Conservation (phyloP, 2,888 invertebrate species). For the Aplocera efformata region DNA sequence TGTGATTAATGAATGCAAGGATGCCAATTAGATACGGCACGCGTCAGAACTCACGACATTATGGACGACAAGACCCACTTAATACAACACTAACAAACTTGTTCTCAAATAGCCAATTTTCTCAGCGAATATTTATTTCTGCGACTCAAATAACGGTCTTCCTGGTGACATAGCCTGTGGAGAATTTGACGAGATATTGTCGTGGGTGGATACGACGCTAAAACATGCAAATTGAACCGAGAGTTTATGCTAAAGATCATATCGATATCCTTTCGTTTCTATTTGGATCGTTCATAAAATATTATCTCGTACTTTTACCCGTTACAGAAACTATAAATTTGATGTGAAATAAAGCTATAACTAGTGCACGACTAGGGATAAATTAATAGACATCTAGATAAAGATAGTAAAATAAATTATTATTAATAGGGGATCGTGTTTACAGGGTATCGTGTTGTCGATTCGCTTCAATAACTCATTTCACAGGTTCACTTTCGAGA, state of each 20-base stretch:
- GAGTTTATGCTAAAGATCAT: slow-evolving; percentile 21
- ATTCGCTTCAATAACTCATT: slow-evolving; percentile 72
- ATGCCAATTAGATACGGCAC: slow-evolving; percentile 69
- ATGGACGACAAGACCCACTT: slow-evolving; percentile 41
- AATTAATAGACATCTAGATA: slow-evolving; percentile 31
- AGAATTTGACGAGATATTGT: slow-evolving; percentile 51
- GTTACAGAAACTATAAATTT: slow-evolving; percentile 19
- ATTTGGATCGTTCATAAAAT: slow-evolving; percentile 15
- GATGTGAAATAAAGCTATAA: slow-evolving; percentile 26
- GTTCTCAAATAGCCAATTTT: slow-evolving; percentile 54
- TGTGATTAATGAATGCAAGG: slow-evolving; percentile 62
- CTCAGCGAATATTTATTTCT: slow-evolving; percentile 37
- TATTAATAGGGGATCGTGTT: slow-evolving; percentile 50
- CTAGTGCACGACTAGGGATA: slow-evolving; percentile 22
- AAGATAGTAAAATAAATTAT: slow-evolving; percentile 35
- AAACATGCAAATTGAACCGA: slow-evolving; percentile 24
- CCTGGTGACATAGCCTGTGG: slow-evolving; percentile 49
- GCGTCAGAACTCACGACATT: slow-evolving; percentile 37
- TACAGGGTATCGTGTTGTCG: slow-evolving; percentile 59
- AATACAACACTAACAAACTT: slow-evolving; percentile 43
- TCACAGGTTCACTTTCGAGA: slow-evolving; percentile 75
- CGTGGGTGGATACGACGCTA: slow-evolving; percentile 48
- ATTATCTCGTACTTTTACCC: slow-evolving; percentile 17
- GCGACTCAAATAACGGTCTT: slow-evolving; percentile 48
- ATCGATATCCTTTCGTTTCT: slow-evolving; percentile 16